Evolutionary conservation across 2,113 vertebrate genomes (phyloP).

Genomic region (Chrysochloris asiatica): DNA sequence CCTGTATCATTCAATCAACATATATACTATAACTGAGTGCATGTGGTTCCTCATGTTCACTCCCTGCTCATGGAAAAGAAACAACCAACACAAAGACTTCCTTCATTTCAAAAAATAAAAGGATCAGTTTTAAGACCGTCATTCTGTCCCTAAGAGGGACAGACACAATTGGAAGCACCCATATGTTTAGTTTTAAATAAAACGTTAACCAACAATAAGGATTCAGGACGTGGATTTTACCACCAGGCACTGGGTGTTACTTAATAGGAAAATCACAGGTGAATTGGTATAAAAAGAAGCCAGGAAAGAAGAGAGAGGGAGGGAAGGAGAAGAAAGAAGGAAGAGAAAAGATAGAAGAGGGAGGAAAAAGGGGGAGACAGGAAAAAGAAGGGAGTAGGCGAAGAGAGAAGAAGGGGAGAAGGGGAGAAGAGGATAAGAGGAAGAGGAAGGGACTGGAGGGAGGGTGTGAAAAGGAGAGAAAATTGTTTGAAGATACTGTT

Average conservation of each 20-base stretch:
- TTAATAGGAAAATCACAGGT: neutral
- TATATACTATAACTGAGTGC: neutral
- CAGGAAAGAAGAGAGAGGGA: neutral
- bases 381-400: too few relatives aligned
- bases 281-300: neutral
- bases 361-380: rapidly evolving
- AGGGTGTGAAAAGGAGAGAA: rapidly evolving
- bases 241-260: neutral
- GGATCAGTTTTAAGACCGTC: constrained; percentile 44
- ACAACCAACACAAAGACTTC: constrained; percentile 6
- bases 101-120: constrained; percentile 39
- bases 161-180: neutral
- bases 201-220: constrained; percentile 20
- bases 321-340: rapidly evolving
- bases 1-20: neutral
- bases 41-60: neutral
- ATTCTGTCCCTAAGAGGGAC: neutral
- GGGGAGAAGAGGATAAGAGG: neutral
- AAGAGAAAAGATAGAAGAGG: rapidly evolving
- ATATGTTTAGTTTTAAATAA: constrained; percentile 39
- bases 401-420: too few relatives aligned
- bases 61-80: neutral
- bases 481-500: neutral
- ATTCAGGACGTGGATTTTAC: neutral
- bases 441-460: neutral